These are phyloP conservation scores for Cetonia aurata DNA, from an alignment of 2,888 invertebrate species.

Conservation along the genomic window DNA sequence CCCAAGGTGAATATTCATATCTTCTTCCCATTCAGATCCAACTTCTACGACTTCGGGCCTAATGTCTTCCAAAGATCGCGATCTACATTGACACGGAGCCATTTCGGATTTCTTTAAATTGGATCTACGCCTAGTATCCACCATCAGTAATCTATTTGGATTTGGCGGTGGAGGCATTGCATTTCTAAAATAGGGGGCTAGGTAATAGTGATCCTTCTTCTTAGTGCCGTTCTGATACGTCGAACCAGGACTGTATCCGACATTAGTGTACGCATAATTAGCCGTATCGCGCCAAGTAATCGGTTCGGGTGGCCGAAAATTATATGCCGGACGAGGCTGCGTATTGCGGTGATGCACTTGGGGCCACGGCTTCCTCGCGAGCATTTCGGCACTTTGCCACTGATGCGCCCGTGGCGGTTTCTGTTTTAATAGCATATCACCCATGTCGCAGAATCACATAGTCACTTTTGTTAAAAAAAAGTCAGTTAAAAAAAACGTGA, in stretches of 20 bases:
- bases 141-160: slow-evolving; percentile 60
- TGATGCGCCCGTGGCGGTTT: slow-evolving; percentile 69
- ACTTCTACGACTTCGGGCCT: slow-evolving; percentile 73
- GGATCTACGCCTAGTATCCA: slow-evolving; percentile 59
- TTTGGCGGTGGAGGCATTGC: slow-evolving; percentile 74
- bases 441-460: slow-evolving; percentile 61
- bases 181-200: slow-evolving; percentile 78
- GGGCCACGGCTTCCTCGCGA: slow-evolving; percentile 73
- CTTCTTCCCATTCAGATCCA: slow-evolving; percentile 70
- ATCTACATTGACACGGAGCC: slow-evolving; percentile 74
- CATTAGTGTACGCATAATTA: slow-evolving; percentile 49
- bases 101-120: slow-evolving; percentile 50
- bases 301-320: slow-evolving; percentile 56
- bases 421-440: slow-evolving; percentile 76
- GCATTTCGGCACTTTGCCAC: slow-evolving; percentile 65
- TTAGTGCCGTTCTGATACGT: slow-evolving; percentile 60
- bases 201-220: slow-evolving; percentile 72
- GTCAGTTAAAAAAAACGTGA: slow-evolving; percentile 3
- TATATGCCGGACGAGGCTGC: slow-evolving; percentile 67
- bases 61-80: slow-evolving; percentile 81
- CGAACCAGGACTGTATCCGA: slow-evolving; percentile 52
- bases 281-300: slow-evolving; percentile 57
- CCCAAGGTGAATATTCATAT: slow-evolving; percentile 74
- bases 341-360: slow-evolving; percentile 71
- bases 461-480: slow-evolving; percentile 4